These are phyloP conservation scores for Ferdinandea cuprea DNA, from an alignment of 2,888 invertebrate genomes.

Conservation along the genomic window DNA sequence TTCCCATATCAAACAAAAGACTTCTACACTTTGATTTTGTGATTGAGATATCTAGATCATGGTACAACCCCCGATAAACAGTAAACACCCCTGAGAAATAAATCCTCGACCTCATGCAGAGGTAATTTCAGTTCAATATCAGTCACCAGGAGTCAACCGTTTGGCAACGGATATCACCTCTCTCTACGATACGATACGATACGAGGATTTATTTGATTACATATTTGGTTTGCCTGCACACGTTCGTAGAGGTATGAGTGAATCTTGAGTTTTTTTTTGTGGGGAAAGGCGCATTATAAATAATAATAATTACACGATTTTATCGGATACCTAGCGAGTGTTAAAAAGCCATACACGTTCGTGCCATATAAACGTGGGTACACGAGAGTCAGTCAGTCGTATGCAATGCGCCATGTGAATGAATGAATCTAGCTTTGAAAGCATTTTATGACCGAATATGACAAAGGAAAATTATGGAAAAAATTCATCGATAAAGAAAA, in stretches of 20 bases:
- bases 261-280: no score
- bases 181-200: neutral
- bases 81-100: conserved; percentile 64
- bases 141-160: conserved; percentile 48
- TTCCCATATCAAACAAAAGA: conserved; percentile 47
- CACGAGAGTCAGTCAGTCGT: conserved; percentile 8
- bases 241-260: conserved; percentile 14
- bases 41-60: conserved; percentile 64
- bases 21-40: conserved; percentile 46
- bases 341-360: conserved; percentile 72
- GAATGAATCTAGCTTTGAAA: conserved; percentile 44
- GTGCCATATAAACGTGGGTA: conserved; percentile 47
- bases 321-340: conserved; percentile 52
- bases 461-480: conserved; percentile 73
- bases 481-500: conserved; percentile 61
- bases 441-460: conserved; percentile 72
- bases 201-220: conserved; percentile 30
- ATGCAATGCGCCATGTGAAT: conserved; percentile 61
- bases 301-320: conserved; percentile 73
- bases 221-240: conserved; percentile 51
- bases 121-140: conserved; percentile 72
- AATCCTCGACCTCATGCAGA: conserved; percentile 72
- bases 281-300: conserved; percentile 55
- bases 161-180: conserved; percentile 58
- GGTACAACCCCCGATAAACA: conserved; percentile 49